phyloP scores from a whole-genome alignment of 2,797 vertebrate genomes.

The Silurus lanzhouensis region DNA sequence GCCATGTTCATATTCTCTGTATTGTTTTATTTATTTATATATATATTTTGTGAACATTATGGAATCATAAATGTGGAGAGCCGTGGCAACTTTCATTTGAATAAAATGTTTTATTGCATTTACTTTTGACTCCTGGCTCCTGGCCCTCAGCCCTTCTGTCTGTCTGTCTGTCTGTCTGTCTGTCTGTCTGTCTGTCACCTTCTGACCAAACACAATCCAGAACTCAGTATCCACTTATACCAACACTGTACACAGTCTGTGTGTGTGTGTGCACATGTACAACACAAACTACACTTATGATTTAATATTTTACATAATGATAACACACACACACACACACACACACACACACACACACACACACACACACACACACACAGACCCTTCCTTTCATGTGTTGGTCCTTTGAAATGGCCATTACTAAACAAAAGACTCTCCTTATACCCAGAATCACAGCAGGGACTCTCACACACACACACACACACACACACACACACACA shows the following conservation, averaged over 20 bases:
- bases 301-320: not conserved
- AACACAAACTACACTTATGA: not conserved
- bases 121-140: too few species aligned
- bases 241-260: not conserved
- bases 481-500: conserved; percentile 47
- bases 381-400: conserved; percentile 62
- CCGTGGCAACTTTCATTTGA: too few species aligned
- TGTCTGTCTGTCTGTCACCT: too few species aligned
- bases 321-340: conserved; percentile 14
- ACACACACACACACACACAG: conserved; percentile 3
- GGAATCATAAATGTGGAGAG: too few species aligned
- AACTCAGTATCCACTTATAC: not conserved
- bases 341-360: conserved; percentile 17
- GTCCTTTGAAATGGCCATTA: conserved; percentile 66
- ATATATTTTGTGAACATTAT: too few species aligned
- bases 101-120: too few species aligned
- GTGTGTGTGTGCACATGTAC: not conserved
- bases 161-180: too few species aligned
- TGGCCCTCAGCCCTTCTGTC: too few species aligned
- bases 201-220: not conserved
- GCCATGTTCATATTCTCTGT: too few species aligned
- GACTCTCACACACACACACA: conserved; percentile 63
- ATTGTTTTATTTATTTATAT: too few species aligned
- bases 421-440: conserved; percentile 68
- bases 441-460: conserved; percentile 73